Evolutionary conservation across 2,113 vertebrate species (phyloP), one percentile per base, ranked within the genome.

Genomic region (Centropus bengalensis): DNA sequence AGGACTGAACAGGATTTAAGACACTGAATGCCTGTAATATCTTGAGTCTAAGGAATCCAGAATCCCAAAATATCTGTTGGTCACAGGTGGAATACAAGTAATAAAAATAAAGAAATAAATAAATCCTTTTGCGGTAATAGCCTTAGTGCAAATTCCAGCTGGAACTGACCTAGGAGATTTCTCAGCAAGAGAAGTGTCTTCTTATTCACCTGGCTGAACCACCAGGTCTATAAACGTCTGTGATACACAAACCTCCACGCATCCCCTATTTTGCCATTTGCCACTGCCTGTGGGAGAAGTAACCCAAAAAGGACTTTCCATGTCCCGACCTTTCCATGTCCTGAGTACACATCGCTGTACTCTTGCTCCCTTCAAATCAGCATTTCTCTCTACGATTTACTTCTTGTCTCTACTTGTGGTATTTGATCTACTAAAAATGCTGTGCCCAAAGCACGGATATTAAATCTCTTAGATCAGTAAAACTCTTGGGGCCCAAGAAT

Each of bases 361-460:
- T 94, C 88, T 91, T 59, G 33, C 93, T 91, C 59, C 86, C 69
- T 59, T 92, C 76, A 80, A 94, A 94, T 87, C 93, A 95, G 88
- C 66, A 2, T 92, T 82, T 96, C 90, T 94, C 82, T 81, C 93
- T 55, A 49, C 74, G 68, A 92, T 94, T 93, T 78, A 60, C 54
- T 89, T 90, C 67, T 95, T 77, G 38, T 79, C 68, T 81, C 91
- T 94, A 47, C 81, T 97, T 74, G 64, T 82, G 91, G 93, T 81
- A 71, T 95, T 95, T 91, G 94, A 95, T 87, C 84, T 95, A 93
- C 89, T 83, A 79, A 97, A 97, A 97, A 86, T 83, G 93, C 69
- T 78, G 59, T 59, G 67, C 66, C 68, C 44, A 95, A 95, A 96
- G 94, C 94, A 91, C 73, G 86, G 36, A 36, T 36, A 36, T 36